phyloP scores from a whole-genome alignment of 2,888 invertebrate species.

The Argyresthia albistria region DNA sequence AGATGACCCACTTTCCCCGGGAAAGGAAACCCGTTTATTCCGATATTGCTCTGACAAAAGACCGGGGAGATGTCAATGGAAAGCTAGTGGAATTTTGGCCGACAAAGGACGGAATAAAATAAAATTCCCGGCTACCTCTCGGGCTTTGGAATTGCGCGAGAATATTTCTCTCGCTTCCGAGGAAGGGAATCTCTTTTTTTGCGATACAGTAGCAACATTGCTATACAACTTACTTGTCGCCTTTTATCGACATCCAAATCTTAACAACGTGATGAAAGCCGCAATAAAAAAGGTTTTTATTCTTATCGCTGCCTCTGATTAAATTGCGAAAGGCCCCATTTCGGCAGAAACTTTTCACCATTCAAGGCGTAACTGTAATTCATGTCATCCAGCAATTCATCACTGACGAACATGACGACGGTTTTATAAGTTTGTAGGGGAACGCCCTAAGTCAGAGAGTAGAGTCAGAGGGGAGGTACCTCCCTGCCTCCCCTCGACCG shows the following conservation, averaged over 20 bases:
- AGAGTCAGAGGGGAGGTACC: conserved; percentile 17
- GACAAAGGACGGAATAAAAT: conserved; percentile 5
- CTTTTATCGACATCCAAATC: no score
- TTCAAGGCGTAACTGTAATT: no score
- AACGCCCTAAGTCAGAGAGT: conserved; percentile 23
- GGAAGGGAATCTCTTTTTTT: no score
- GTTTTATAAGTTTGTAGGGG: conserved; percentile 18
- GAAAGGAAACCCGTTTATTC: conserved; percentile 22
- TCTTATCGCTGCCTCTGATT: no score
- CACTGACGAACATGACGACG: neutral
- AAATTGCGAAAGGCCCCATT: no score
- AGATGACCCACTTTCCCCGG: conserved; percentile 13
- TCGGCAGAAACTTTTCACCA: no score
- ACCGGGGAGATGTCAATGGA: conserved; percentile 3
- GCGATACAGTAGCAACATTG: no score
- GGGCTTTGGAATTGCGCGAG: neutral
- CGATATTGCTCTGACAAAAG: conserved; percentile 8
- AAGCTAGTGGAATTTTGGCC: neutral
- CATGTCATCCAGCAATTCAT: no score
- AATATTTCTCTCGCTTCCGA: no score
- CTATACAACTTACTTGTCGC: no score
- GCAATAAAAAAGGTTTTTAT: no score
- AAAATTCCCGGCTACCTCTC: neutral
- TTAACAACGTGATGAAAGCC: no score
- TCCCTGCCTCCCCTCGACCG: conserved; percentile 33